These are phyloP conservation scores for Oreochromis niloticus DNA, from an alignment of 2,113 vertebrate genomes.

Conservation along the genomic window DNA sequence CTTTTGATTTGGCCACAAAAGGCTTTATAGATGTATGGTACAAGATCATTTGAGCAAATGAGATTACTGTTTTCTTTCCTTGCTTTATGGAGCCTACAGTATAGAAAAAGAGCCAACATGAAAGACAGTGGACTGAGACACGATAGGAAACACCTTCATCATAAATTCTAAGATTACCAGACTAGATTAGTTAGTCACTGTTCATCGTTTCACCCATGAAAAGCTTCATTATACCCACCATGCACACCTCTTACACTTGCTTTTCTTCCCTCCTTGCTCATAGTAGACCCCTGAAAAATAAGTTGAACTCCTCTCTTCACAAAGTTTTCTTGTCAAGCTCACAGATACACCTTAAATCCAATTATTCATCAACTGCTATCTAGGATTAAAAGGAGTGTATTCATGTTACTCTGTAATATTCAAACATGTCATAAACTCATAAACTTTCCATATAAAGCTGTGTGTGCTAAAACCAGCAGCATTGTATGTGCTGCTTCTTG, in stretches of 20 bases:
- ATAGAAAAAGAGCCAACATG: not conserved
- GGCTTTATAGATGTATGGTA: too few relatives aligned
- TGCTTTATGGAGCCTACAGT: not conserved
- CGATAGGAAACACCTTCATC: not conserved
- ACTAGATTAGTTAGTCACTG: not conserved
- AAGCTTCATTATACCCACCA: not conserved
- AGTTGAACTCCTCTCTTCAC: not conserved
- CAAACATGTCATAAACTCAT: not conserved
- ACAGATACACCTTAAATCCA: not conserved
- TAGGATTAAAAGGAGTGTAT: not conserved
- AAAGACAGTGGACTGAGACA: not conserved
- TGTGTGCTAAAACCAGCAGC: not conserved
- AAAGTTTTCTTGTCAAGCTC: not conserved
- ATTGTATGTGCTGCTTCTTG: not conserved
- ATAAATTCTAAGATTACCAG: not conserved
- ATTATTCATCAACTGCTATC: not conserved
- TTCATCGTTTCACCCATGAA: not conserved
- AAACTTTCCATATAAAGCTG: not conserved
- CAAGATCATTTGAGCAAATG: too few relatives aligned
- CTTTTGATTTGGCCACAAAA: not conserved
- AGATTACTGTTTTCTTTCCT: not conserved
- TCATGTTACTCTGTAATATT: not conserved
- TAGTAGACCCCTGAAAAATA: not conserved
- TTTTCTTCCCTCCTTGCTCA: constrained; percentile 2
- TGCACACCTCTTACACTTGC: not conserved